Percentiles rank a stretch among this genome's conserved stretches.
These are phyloP conservation scores for Melikaiella ostensackeni DNA, from an alignment of 2,888 invertebrate species.

Conservation along the genomic window DNA sequence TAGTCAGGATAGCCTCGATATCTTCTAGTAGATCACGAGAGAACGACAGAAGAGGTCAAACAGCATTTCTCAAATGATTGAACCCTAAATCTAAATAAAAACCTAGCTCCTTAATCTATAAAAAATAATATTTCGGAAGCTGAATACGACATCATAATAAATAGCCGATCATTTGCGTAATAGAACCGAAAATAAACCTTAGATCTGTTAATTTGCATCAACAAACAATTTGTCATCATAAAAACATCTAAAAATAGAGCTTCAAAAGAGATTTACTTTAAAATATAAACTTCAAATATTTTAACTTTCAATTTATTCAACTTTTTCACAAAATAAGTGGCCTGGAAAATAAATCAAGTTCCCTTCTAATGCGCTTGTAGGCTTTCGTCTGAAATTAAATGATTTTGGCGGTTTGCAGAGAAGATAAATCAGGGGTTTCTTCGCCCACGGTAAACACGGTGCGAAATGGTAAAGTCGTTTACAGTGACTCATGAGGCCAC, in stretches of 20 bases:
- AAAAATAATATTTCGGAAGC: background rate
- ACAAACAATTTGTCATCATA: background rate
- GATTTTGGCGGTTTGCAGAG: slow-evolving; percentile 5
- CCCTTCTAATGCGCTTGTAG: background rate
- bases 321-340: background rate
- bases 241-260: background rate
- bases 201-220: background rate
- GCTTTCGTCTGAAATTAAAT: background rate
- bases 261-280: background rate
- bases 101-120: background rate
- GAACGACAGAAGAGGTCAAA: background rate
- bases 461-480: slow-evolving; percentile 16
- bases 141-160: background rate
- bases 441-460: slow-evolving; percentile 19
- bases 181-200: background rate
- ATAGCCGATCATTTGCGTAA: background rate
- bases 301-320: too few relatives aligned
- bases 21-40: background rate
- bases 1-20: background rate
- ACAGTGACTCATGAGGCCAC: slow-evolving; percentile 41
- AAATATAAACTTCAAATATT: background rate
- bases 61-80: background rate
- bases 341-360: background rate
- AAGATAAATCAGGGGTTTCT: slow-evolving; percentile 21
- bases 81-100: too few relatives aligned